Evolutionary conservation across 1,140 invertebrate genomes (phyloP).

Genomic region (Drosophila azteca): DNA sequence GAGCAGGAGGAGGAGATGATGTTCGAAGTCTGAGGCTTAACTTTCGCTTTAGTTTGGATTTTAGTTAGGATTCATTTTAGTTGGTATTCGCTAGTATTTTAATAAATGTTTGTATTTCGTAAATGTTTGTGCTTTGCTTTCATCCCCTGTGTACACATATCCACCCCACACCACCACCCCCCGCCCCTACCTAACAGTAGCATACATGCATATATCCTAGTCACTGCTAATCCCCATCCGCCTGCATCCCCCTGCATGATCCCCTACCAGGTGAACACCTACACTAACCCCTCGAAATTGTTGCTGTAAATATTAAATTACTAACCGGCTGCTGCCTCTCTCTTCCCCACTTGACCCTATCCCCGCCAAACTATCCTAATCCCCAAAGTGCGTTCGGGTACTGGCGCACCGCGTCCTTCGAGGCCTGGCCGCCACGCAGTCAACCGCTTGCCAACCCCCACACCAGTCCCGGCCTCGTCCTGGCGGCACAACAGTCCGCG

Average conservation of each 20-base stretch:
- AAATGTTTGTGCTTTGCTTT: conserved; percentile 63
- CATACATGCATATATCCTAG: neutral
- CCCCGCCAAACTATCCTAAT: conserved; percentile 17
- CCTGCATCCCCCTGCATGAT: conserved; percentile 18
- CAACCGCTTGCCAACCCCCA: conserved; percentile 7
- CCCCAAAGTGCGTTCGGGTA: conserved; percentile 58
- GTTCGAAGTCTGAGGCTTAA: conserved; percentile 60
- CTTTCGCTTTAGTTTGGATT: neutral
- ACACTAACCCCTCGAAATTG: conserved; percentile 19
- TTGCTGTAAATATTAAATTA: conserved; percentile 66
- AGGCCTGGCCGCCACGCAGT: conserved; percentile 64
- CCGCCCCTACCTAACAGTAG: conserved; percentile 7
- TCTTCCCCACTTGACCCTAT: conserved; percentile 18
- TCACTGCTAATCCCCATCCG: conserved; percentile 17
- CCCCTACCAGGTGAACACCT: neutral
- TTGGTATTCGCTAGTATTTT: conserved; percentile 41
- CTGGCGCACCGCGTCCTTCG: conserved; percentile 70
- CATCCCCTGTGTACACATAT: conserved; percentile 19
- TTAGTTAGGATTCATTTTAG: conserved; percentile 21
- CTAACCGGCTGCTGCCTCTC: conserved; percentile 60
- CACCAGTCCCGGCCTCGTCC: too few species aligned
- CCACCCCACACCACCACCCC: too few species aligned
- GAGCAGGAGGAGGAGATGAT: conserved; percentile 9
- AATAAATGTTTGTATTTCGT: conserved; percentile 74
- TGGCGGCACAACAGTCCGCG: neutral